Base-by-base conservation (phyloP, 2,797 vertebrate species). In the Notolabrus celidotus region DNA sequence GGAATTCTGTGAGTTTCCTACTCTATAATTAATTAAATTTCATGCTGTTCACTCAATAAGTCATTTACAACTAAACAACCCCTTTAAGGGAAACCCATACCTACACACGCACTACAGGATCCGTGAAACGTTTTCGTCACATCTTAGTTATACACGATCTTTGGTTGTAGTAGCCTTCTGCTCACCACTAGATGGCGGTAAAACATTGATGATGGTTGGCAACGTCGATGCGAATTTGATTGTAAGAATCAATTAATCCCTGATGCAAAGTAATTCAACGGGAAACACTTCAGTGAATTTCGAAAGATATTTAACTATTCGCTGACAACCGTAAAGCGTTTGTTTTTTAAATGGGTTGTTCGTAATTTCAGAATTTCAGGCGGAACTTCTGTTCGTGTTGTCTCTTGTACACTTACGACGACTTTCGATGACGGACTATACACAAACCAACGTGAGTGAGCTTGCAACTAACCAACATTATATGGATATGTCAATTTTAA, bases 381-480 rank as follows among this genome's bases (percentile, higher is more conserved):
- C 87, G 80, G 88, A 92, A 90, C 84, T 0, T 7, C 6, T 14
- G 51, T 51, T 43, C 2, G 2, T 5, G 1, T 1, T 5, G 25
- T 45, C 52, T 3, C 7, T 19, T 8, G 33, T 66, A 0, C 10
- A 11, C 17, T 41, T 67, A 84, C 78, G 80, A 70, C 77, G 23
- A 0, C 22, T 27, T 78, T 88, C 1, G 1, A 2, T 5, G 79
- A 80, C 64, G 90, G 72, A 90, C 88, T 71, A 46, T 77, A 78
- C 6, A 77, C 82, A 77, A 66, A 47, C 25, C 65, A 80, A 29
- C 81, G 71, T 82, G 76, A 29, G 17, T 39, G 38, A 16, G 5
- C 14, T 17, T 15, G 12, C 34, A 36, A 36, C 11, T 15, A 38
- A 39, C 38, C 3, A 3, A 14, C 7, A 17, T 5, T 16, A 2